Evolutionary conservation across 1,140 invertebrate species (phyloP).

Genomic region (Drosophila quadrilineata): DNA sequence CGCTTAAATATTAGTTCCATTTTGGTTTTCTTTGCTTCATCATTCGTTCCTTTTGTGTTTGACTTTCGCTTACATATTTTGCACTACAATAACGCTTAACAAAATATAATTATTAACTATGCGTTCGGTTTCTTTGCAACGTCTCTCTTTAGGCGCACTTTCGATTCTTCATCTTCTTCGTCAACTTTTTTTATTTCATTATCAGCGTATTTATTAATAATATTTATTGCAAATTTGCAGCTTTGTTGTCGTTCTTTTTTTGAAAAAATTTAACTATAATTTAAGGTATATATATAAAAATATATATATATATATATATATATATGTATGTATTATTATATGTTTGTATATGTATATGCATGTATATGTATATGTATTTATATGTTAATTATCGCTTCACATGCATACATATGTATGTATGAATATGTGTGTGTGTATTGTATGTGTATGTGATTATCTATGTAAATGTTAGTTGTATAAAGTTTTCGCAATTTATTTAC

Average conservation of each 20-base stretch:
- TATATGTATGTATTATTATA: conserved; percentile 30
- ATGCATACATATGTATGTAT: no score
- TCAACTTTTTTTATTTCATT: conserved; percentile 7
- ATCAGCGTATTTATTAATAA: conserved; percentile 24
- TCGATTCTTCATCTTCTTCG: background rate
- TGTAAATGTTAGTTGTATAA: no score
- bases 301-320: conserved; percentile 66
- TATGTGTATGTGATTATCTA: background rate
- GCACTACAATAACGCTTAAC: conserved; percentile 75
- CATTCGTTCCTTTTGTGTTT: conserved; percentile 30
- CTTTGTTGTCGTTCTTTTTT: conserved; percentile 26
- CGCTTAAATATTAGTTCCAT: conserved; percentile 68
- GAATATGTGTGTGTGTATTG: conserved; percentile 12
- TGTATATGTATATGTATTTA: conserved; percentile 30
- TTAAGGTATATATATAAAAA: conserved; percentile 65
- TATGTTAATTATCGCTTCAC: conserved; percentile 12
- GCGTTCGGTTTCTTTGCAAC: no score
- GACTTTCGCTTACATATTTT: conserved; percentile 34
- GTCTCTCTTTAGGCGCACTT: no score
- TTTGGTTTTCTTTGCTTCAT: no score
- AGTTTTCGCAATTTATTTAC: conserved; percentile 59
- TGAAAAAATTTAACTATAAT: conserved; percentile 71
- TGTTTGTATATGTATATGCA: conserved; percentile 23
- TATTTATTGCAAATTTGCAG: conserved; percentile 51
- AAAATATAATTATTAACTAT: conserved; percentile 78